phyloP scores from a whole-genome alignment of 2,888 invertebrate genomes.

The Ptychoptera albimana region DNA sequence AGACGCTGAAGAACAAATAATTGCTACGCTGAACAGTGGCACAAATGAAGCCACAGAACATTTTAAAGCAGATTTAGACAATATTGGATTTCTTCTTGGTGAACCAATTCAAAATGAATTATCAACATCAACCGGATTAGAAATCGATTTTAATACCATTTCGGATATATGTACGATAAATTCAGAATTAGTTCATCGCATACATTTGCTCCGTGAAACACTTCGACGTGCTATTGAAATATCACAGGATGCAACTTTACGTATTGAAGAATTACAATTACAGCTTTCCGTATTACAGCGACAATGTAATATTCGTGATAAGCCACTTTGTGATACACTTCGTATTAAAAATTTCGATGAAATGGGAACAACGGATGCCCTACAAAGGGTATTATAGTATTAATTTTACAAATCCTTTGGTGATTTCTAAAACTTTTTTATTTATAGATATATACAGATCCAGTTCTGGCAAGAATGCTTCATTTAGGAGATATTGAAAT shows the following conservation, averaged over 20 bases:
- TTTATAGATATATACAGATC: conserved; percentile 24
- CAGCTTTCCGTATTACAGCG: conserved; percentile 33
- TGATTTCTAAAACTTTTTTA: not conserved
- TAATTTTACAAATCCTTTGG: conserved; percentile 2
- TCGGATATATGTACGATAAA: conserved; percentile 45
- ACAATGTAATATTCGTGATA: conserved; percentile 51
- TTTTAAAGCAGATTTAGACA: conserved; percentile 43
- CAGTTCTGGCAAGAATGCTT: conserved; percentile 28
- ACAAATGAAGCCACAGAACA: conserved; percentile 45
- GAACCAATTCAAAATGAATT: conserved; percentile 61
- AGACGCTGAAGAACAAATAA: conserved; percentile 46
- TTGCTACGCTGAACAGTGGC: conserved; percentile 36
- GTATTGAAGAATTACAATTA: conserved; percentile 31
- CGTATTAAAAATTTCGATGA: conserved; percentile 51
- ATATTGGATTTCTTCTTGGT: conserved; percentile 55
- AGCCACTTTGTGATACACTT: conserved; percentile 59
- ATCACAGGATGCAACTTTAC: conserved; percentile 29
- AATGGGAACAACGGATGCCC: conserved; percentile 29
- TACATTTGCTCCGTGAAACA: conserved; percentile 28
- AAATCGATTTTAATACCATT: conserved; percentile 54
- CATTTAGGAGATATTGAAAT: conserved; percentile 31
- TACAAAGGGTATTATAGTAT: conserved; percentile 24
- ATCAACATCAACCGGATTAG: conserved; percentile 56
- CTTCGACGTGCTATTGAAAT: conserved; percentile 27
- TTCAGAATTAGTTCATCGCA: conserved; percentile 28